Percentiles rank a stretch among this genome's conserved stretches.
Evolutionary conservation across 2,888 invertebrate genomes (phyloP).

Genomic region (Tenthredo notha): DNA sequence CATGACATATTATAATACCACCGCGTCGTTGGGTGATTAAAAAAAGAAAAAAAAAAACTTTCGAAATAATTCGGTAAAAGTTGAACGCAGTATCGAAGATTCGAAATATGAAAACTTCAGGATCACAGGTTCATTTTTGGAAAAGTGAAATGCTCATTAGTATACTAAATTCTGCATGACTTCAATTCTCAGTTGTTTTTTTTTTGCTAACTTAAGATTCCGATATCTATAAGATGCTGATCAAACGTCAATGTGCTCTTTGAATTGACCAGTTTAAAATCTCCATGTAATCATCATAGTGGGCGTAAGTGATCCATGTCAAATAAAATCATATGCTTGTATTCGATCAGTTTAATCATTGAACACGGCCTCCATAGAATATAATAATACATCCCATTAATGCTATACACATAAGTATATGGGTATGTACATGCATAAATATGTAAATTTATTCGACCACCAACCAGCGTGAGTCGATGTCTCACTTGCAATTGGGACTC

Average conservation of each 20-base stretch:
- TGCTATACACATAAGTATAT: background rate
- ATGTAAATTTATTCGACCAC: conserved; percentile 3
- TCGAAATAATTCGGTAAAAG: background rate
- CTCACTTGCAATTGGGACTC: conserved; percentile 3
- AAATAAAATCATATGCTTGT: background rate
- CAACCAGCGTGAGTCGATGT: background rate
- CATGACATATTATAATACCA: background rate
- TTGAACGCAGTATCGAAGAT: background rate
- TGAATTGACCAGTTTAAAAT: background rate
- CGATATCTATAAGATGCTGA: background rate
- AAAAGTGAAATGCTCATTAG: too few species aligned
- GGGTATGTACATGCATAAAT: background rate
- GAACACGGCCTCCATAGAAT: background rate
- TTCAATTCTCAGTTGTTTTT: too few species aligned
- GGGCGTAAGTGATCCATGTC: conserved; percentile 3
- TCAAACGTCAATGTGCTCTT: background rate
- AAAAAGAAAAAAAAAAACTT: too few species aligned
- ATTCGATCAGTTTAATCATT: background rate
- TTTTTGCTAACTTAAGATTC: background rate
- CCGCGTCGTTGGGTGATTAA: background rate
- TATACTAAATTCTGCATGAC: too few species aligned
- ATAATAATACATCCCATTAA: background rate
- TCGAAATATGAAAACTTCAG: too few species aligned
- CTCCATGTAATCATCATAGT: background rate
- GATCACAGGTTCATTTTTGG: too few species aligned